Evolutionary conservation across 2,888 invertebrate genomes (phyloP), one percentile per base, ranked within the genome.

Genomic region (Aromia moschata): DNA sequence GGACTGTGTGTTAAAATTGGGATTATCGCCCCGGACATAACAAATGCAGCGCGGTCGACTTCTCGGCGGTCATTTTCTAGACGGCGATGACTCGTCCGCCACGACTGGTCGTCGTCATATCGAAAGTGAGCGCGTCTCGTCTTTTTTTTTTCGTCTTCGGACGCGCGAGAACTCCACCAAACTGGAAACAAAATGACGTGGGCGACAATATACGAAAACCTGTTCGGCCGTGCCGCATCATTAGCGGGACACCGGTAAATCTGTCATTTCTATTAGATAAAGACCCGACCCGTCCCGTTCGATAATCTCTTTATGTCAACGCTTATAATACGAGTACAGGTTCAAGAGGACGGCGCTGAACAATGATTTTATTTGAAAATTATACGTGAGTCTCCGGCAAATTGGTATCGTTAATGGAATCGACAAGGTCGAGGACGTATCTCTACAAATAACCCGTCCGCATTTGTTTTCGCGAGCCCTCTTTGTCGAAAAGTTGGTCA

Each of bases 231-330:
- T 61, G 58, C 63, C 62, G 66, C 68, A 70, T 70, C 72, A 68
- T 72, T 74, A 73, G 72, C 72, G 73, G n/a, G 73, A 73, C 64
- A 68, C 70, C 70, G 70, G 72, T 75, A 76, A 75, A 75, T 76
- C 74, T 76, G 75, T 76, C 75, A 73, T 72, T 70, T 75, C 73
- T 72, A 72, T 73, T 74, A 71, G 73, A 74, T 74, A 74, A 71
- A 71, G 60, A 58, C 67, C 66, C n/a, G n/a, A 71, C 60, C 56
- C 63, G 67, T 64, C 65, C 65, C 58, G 68, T 71, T 71, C 66
- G 59, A 59, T 62, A 62, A 59, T 59, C 59, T 59, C 59, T 62
- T 59, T 56, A 59, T 59, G 59, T 62, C 62, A 62, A 62, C 62
- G 57, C 45, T 33, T 18, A n/a, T n/a, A n/a, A n/a, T n/a, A n/a